phyloP scores from a whole-genome alignment of 2,888 invertebrate genomes.

The Uropetala carovei region DNA sequence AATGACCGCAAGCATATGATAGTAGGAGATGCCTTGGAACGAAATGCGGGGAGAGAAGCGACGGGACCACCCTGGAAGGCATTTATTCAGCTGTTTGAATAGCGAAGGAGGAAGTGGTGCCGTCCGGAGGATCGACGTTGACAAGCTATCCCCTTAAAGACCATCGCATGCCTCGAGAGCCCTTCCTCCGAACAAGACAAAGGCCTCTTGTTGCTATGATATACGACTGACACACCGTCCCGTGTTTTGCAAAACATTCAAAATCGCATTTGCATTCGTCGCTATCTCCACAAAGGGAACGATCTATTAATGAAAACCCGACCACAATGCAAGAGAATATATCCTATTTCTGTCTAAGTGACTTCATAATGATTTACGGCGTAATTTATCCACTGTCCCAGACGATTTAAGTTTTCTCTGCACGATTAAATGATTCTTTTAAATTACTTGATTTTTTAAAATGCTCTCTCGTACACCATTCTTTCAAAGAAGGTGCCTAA shows the following conservation, averaged over 20 bases:
- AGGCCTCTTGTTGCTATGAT: constrained; percentile 14
- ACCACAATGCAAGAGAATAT: neutral
- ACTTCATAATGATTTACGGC: no score
- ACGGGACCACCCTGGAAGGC: neutral
- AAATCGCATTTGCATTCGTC: constrained; percentile 11
- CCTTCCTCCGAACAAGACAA: neutral
- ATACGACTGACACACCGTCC: neutral
- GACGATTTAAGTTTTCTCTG: no score
- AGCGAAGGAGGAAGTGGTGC: neutral
- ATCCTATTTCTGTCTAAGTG: no score
- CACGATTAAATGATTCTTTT: no score
- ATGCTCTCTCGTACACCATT: no score
- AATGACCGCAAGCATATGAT: neutral
- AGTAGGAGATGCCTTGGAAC: neutral
- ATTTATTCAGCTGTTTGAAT: neutral
- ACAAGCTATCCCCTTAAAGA: neutral
- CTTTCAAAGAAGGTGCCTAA: no score
- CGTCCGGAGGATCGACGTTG: neutral
- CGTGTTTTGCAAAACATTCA: neutral
- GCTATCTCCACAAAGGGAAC: neutral
- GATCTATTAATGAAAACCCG: neutral
- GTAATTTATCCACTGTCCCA: no score
- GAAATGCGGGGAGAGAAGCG: neutral
- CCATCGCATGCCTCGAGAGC: neutral
- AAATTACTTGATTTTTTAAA: no score